phyloP scores from a whole-genome alignment of 2,797 vertebrate species.

The Fistularia tabacaria region DNA sequence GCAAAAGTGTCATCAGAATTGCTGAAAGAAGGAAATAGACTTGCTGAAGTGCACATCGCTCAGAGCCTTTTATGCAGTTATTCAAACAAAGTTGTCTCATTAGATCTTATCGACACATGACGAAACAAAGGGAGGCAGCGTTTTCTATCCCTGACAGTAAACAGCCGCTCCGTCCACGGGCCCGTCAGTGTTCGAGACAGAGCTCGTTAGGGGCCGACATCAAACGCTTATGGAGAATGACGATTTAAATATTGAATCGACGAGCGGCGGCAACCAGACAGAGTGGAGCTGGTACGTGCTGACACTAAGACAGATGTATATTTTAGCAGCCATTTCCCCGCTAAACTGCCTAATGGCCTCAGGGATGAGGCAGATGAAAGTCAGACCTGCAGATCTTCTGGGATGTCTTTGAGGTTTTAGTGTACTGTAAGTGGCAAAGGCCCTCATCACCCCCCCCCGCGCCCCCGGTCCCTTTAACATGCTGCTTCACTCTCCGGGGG shows the following conservation, averaged over 20 bases:
- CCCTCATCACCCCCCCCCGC: conserved; percentile 13
- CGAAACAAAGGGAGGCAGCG: conserved; percentile 54
- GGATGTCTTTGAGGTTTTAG: conserved; percentile 42
- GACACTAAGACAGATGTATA: conserved; percentile 72
- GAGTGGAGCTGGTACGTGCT: conserved; percentile 54
- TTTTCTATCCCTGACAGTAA: conserved; percentile 64
- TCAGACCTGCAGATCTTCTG: conserved; percentile 62
- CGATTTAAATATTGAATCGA: conserved; percentile 73
- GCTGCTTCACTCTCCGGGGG: too few species aligned
- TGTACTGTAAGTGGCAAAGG: conserved; percentile 47
- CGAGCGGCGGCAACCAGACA: conserved; percentile 45
- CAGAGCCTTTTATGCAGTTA: conserved; percentile 39
- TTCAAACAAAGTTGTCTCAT: conserved; percentile 62
- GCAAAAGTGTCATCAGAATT: conserved; percentile 67
- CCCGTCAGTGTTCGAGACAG: conserved; percentile 61
- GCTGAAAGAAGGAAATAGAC: conserved; percentile 59
- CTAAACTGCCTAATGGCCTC: conserved; percentile 72
- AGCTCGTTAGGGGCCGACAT: conserved; percentile 68
- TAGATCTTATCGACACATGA: conserved; percentile 56
- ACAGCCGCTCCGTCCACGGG: conserved; percentile 60
- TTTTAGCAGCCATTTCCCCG: conserved; percentile 73
- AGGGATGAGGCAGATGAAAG: conserved; percentile 61
- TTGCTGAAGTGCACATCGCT: conserved; percentile 45
- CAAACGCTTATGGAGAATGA: conserved; percentile 63
- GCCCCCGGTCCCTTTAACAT: conserved; percentile 14